Evolutionary conservation across 1,140 invertebrate genomes (phyloP).

Genomic region (Cydia pomonella): DNA sequence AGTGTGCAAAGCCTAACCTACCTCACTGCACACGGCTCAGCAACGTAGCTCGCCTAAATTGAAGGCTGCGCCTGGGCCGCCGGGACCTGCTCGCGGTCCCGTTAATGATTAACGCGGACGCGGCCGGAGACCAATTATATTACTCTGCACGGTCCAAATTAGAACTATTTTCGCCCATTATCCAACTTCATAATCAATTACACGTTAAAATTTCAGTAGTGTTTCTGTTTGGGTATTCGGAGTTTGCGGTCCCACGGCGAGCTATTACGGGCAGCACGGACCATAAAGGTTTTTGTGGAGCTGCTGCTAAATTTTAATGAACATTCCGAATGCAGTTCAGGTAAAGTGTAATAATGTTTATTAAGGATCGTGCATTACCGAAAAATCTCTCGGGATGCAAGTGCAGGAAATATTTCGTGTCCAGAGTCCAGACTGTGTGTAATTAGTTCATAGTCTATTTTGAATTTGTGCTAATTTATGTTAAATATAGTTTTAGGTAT

Average conservation of each 20-base stretch:
- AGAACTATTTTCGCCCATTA: slow-evolving; percentile 80
- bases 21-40: not conserved
- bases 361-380: slow-evolving; percentile 41
- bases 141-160: slow-evolving; percentile 72
- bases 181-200: slow-evolving; percentile 80
- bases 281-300: slow-evolving; percentile 75
- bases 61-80: slow-evolving; percentile 55
- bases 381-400: slow-evolving; percentile 33
- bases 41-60: slow-evolving; percentile 45
- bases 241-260: slow-evolving; percentile 78
- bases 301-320: slow-evolving; percentile 71
- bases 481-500: not conserved
- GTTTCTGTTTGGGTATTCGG: slow-evolving; percentile 77
- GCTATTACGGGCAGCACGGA: slow-evolving; percentile 66
- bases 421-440: not conserved
- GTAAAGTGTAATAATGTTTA: slow-evolving; percentile 46
- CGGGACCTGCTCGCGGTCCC: slow-evolving; percentile 50
- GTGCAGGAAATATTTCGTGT: slow-evolving; percentile 3
- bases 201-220: slow-evolving; percentile 76
- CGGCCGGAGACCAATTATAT: slow-evolving; percentile 76
- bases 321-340: slow-evolving; percentile 62
- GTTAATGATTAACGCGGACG: slow-evolving; percentile 74
- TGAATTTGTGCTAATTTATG: not conserved
- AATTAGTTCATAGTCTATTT: not conserved
- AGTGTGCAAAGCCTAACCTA: not conserved